These are phyloP conservation scores for Amiota communis DNA, from an alignment of 2,888 invertebrate genomes.

Conservation along the genomic window DNA sequence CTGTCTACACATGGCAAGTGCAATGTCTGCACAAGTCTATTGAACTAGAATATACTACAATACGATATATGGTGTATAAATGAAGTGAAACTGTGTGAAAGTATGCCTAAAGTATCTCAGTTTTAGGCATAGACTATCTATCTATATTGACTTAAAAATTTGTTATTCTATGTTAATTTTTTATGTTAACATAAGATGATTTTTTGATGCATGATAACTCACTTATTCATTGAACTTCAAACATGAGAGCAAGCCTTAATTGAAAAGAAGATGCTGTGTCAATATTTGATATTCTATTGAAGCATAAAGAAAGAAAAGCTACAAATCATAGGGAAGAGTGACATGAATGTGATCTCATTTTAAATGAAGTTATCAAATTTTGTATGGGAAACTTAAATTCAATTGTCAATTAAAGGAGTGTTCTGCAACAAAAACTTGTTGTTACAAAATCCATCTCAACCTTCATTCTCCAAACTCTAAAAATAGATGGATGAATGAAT, in stretches of 20 bases:
- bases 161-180: conserved; percentile 18
- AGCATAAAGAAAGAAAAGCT: background rate
- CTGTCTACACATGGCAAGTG: background rate
- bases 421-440: too few species aligned
- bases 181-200: conserved; percentile 9
- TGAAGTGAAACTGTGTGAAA: conserved; percentile 5
- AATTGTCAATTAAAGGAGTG: too few species aligned
- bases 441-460: too few species aligned
- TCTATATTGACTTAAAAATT: conserved; percentile 13
- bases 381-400: too few species aligned
- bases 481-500: too few species aligned
- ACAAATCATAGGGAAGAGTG: background rate
- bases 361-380: too few species aligned
- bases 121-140: background rate
- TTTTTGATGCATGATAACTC: conserved; percentile 51
- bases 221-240: conserved; percentile 35
- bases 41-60: conserved; percentile 8
- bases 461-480: too few species aligned
- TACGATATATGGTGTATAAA: background rate
- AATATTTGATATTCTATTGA: background rate
- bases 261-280: background rate
- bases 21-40: background rate
- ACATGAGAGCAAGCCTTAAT: background rate
- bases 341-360: too few species aligned
- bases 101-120: conserved; percentile 1